These are phyloP conservation scores for Trachelus troglodyta DNA, from an alignment of 2,888 invertebrate genomes.

Conservation along the genomic window DNA sequence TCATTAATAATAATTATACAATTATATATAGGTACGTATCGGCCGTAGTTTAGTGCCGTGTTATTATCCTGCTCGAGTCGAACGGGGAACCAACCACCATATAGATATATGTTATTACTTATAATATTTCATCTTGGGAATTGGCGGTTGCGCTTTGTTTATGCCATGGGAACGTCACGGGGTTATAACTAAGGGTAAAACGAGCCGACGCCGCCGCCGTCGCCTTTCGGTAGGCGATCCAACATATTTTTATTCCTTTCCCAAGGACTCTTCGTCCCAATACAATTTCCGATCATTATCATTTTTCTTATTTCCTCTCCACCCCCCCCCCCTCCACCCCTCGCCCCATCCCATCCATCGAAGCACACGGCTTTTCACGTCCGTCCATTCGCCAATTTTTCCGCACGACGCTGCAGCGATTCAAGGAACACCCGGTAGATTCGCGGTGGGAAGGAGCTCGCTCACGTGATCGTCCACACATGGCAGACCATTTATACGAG, in stretches of 20 bases:
- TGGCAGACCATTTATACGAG: conserved; percentile 18
- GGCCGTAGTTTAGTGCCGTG: conserved; percentile 64
- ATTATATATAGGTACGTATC: conserved; percentile 64
- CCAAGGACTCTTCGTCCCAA: too few species aligned
- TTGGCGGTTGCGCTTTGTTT: conserved; percentile 66
- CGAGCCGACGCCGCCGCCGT: conserved; percentile 15
- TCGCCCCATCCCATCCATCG: too few species aligned
- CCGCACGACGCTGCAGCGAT: too few species aligned
- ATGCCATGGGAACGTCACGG: conserved; percentile 64
- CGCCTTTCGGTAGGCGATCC: too few species aligned
- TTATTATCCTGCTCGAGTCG: conserved; percentile 63
- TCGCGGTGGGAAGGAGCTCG: too few species aligned
- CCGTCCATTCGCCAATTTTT: too few species aligned
- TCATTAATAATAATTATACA: conserved; percentile 68
- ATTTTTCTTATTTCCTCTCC: too few species aligned
- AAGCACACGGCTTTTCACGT: too few species aligned
- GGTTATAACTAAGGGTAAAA: conserved; percentile 55
- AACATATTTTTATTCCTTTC: too few species aligned
- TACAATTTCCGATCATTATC: too few species aligned
- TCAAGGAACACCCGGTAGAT: too few species aligned
- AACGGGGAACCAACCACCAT: conserved; percentile 42
- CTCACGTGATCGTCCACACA: too few species aligned
- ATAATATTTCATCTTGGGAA: conserved; percentile 67
- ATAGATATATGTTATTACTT: conserved; percentile 66
- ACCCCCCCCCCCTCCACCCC: rapidly evolving